Conservation (phyloP, 2,113 vertebrate genomes). For the Albula goreensis region DNA sequence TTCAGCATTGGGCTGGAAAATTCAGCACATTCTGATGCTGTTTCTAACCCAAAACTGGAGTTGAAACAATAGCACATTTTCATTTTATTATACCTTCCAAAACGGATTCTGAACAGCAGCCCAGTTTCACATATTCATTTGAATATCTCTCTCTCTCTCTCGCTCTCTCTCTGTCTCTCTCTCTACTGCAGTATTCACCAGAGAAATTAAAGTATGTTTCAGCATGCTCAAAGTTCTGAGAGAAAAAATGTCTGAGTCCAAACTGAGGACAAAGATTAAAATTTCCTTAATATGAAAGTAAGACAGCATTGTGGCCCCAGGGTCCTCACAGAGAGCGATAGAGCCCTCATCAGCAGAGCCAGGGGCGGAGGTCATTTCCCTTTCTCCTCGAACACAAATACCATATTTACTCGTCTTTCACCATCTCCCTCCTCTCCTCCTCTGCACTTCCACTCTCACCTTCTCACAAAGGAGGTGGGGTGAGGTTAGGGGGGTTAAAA, state of each 20-base stretch:
- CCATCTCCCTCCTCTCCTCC: background rate
- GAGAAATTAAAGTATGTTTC: background rate
- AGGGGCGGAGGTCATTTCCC: background rate
- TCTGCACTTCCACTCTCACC: background rate
- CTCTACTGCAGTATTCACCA: background rate
- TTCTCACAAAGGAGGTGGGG: background rate
- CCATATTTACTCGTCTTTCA: background rate
- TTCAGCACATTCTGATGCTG: background rate
- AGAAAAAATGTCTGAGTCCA: background rate
- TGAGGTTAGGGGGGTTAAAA: too few relatives aligned
- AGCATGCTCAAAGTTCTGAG: background rate
- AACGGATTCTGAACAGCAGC: background rate
- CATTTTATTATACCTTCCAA: background rate
- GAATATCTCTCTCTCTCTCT: background rate
- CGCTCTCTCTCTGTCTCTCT: background rate
- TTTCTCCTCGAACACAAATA: background rate
- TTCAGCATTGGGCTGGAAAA: background rate
- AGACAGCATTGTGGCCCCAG: background rate
- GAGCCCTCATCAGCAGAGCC: background rate
- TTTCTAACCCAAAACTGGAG: background rate
- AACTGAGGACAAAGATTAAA: background rate
- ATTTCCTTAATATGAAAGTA: background rate
- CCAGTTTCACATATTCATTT: background rate
- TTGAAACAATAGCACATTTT: background rate
- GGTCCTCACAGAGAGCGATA: background rate